Evolutionary conservation across 2,113 vertebrate genomes (phyloP).

Genomic region (Athene noctua): DNA sequence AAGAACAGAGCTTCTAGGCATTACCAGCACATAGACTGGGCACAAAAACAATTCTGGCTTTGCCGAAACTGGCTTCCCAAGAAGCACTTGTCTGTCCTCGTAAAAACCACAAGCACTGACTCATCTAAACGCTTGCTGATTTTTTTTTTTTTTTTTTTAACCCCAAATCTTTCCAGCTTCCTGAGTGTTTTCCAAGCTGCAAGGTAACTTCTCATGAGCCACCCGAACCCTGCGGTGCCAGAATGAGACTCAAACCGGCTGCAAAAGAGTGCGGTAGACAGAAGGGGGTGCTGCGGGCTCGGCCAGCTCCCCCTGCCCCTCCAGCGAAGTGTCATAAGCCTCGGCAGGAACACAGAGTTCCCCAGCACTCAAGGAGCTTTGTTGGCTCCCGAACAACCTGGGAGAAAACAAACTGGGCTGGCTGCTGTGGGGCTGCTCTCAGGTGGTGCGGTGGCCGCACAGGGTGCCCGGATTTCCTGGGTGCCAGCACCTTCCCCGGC

Average conservation of each 20-base stretch:
- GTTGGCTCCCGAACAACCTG: slow-evolving; percentile 34
- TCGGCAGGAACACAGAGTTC: not conserved
- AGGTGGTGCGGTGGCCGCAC: not conserved
- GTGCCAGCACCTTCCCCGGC: not conserved
- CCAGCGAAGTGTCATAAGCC: not conserved
- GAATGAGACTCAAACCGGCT: not conserved
- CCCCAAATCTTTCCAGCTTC: not conserved
- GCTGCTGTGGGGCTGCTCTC: not conserved
- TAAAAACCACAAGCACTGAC: not conserved
- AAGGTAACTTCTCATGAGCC: not conserved
- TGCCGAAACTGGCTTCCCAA: not conserved
- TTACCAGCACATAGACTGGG: not conserved
- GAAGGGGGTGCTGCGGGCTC: slow-evolving; percentile 63
- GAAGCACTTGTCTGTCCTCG: not conserved
- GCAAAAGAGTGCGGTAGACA: not conserved
- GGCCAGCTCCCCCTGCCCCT: not conserved
- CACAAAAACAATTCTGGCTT: not conserved
- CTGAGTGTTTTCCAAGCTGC: not conserved
- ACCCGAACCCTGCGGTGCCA: fast-evolving
- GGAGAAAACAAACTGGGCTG: slow-evolving; percentile 29
- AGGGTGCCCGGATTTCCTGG: not conserved
- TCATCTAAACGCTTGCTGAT: not conserved
- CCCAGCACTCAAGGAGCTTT: not conserved
- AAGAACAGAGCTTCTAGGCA: not conserved
- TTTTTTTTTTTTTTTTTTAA: not conserved